phyloP scores from a whole-genome alignment of 2,113 vertebrate genomes.

The Macaca mulatta region DNA sequence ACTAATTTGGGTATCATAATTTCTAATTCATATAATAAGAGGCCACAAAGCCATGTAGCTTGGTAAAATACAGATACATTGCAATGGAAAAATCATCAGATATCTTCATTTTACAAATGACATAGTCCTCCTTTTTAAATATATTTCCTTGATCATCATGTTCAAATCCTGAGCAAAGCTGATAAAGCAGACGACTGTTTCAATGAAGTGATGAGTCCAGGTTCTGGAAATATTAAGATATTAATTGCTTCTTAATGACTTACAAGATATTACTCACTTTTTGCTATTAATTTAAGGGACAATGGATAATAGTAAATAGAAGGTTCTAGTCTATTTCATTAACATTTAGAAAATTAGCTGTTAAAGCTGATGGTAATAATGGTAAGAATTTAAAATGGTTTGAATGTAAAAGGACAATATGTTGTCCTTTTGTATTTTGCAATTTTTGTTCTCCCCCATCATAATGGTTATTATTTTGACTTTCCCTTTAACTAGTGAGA shows the following conservation, averaged over 20 bases:
- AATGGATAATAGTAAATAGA: slow-evolving; percentile 55
- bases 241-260: slow-evolving; percentile 79
- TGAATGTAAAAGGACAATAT: not conserved
- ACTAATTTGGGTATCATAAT: not conserved
- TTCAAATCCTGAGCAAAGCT: slow-evolving; percentile 1
- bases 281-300: slow-evolving; percentile 74
- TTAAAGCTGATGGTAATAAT: not conserved
- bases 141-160: not conserved
- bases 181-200: not conserved
- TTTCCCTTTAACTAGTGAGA: not conserved
- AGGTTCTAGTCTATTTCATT: slow-evolving; percentile 62
- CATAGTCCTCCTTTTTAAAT: not conserved
- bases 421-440: not conserved
- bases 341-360: slow-evolving; percentile 40
- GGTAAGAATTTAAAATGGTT: slow-evolving; percentile 5
- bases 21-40: not conserved
- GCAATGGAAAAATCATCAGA: not conserved
- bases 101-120: not conserved
- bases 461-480: not conserved
- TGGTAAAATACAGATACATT: not conserved
- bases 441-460: slow-evolving; percentile 48
- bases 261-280: slow-evolving; percentile 74
- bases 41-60: not conserved
- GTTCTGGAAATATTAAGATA: slow-evolving; percentile 69
- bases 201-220: not conserved